These are phyloP conservation scores for Pangasius sanitwongsei DNA, from an alignment of 2,797 vertebrate species.

Conservation along the genomic window DNA sequence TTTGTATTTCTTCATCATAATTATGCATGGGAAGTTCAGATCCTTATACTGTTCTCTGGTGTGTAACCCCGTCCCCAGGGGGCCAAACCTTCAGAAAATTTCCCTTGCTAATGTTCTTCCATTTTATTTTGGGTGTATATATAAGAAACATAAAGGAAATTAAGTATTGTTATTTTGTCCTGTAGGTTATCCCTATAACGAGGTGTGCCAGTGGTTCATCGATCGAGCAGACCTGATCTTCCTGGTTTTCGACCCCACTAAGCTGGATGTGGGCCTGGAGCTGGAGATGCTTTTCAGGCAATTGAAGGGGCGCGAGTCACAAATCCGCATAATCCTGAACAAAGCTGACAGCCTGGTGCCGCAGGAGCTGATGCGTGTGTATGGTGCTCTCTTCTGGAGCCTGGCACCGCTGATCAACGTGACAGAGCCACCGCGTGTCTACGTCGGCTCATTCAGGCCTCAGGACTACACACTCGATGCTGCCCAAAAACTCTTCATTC, in stretches of 20 bases:
- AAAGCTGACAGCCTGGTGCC: slow-evolving; percentile 95
- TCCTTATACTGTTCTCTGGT: no score
- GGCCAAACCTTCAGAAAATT: not conserved
- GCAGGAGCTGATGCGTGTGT: slow-evolving; percentile 98
- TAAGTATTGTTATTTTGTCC: not conserved
- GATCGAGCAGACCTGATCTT: slow-evolving; percentile 98
- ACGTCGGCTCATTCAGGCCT: slow-evolving; percentile 98
- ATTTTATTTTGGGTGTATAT: not conserved
- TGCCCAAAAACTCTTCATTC: slow-evolving; percentile 90
- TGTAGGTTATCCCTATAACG: slow-evolving; percentile 95
- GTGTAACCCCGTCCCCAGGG: no score
- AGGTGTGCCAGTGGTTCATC: slow-evolving; percentile 99
- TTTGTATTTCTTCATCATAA: not conserved
- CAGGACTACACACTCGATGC: slow-evolving; percentile 90
- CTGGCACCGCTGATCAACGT: slow-evolving; percentile 98
- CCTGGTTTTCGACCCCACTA: slow-evolving; percentile 96
- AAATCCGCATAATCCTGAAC: slow-evolving; percentile 98
- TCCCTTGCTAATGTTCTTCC: not conserved
- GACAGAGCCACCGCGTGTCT: slow-evolving; percentile 94
- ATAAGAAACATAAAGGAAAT: not conserved
- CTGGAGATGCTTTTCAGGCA: slow-evolving; percentile 96
- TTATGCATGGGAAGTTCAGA: not conserved
- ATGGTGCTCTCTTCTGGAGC: slow-evolving; percentile 97
- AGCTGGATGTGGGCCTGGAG: slow-evolving; percentile 95
- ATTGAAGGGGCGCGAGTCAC: slow-evolving; percentile 95